Conservation (phyloP, 2,888 invertebrate species). For the Lamproptera curius region DNA sequence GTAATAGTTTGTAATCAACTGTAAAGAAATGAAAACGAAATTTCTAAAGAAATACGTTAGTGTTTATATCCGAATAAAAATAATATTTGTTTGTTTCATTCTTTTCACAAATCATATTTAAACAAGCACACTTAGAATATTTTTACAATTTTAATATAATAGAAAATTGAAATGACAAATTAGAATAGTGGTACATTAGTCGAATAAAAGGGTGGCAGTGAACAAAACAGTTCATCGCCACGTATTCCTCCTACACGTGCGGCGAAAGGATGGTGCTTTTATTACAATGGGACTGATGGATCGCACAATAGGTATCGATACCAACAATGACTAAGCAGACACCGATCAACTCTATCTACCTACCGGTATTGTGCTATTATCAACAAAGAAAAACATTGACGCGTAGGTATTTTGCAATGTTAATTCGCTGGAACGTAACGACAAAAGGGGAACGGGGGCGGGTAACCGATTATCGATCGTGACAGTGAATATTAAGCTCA, state of each 20-base stretch:
- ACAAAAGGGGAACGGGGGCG: constrained; percentile 1
- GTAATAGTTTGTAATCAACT: too few species aligned
- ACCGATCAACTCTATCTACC: constrained; percentile 27
- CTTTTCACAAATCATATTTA: too few species aligned
- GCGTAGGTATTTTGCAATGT: constrained; percentile 10
- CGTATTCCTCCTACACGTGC: constrained; percentile 34
- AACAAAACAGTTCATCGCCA: constrained; percentile 33
- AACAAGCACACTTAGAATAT: too few species aligned
- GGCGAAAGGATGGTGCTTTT: constrained; percentile 47
- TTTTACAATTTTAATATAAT: too few species aligned
- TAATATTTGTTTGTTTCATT: too few species aligned
- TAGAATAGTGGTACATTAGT: too few species aligned
- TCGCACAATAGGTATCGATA: constrained; percentile 43
- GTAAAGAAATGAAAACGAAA: too few species aligned
- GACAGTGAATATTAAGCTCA: too few species aligned
- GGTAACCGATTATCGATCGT: neutral
- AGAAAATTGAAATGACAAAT: too few species aligned
- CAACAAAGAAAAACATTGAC: constrained; percentile 34
- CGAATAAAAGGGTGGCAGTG: constrained; percentile 36
- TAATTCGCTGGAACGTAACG: constrained; percentile 1
- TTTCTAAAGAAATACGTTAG: too few species aligned
- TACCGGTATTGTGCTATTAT: constrained; percentile 27
- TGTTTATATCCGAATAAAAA: too few species aligned
- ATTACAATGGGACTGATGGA: constrained; percentile 41
- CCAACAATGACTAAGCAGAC: constrained; percentile 47